phyloP scores from a whole-genome alignment of 2,888 invertebrate genomes.

The Parascotia fuliginaria region DNA sequence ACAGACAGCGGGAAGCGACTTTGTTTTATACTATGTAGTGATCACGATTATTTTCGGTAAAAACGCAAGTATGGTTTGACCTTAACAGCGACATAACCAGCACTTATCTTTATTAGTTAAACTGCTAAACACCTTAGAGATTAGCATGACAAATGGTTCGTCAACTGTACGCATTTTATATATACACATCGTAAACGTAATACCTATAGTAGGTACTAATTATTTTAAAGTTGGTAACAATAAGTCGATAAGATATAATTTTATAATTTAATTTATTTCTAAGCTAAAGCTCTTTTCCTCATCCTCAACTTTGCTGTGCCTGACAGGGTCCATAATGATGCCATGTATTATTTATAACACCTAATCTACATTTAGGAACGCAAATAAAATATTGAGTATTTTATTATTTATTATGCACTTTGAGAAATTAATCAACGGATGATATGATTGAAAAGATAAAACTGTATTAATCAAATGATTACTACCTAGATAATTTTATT shows the following conservation, averaged over 20 bases:
- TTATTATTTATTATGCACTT: not conserved
- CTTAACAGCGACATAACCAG: constrained; percentile 26
- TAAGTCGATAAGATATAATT: no score
- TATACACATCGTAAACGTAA: not conserved
- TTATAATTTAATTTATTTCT: no score
- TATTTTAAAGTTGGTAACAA: no score
- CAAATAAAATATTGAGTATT: no score
- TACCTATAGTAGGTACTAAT: not conserved
- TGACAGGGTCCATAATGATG: no score
- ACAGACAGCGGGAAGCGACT: no score
- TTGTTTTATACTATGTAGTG: no score
- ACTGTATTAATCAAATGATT: not conserved
- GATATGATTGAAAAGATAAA: not conserved
- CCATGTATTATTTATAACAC: no score
- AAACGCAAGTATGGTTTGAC: not conserved
- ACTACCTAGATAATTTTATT: not conserved
- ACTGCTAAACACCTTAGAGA: constrained; percentile 43
- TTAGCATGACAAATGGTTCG: constrained; percentile 47
- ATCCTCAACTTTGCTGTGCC: no score
- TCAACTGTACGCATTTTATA: constrained; percentile 18
- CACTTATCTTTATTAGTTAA: constrained; percentile 59
- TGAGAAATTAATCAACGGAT: not conserved
- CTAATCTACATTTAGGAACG: no score
- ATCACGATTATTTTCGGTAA: not conserved
- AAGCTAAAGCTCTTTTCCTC: no score